phyloP scores from a whole-genome alignment of 2,888 invertebrate species.

The Dryomyza anilis region DNA sequence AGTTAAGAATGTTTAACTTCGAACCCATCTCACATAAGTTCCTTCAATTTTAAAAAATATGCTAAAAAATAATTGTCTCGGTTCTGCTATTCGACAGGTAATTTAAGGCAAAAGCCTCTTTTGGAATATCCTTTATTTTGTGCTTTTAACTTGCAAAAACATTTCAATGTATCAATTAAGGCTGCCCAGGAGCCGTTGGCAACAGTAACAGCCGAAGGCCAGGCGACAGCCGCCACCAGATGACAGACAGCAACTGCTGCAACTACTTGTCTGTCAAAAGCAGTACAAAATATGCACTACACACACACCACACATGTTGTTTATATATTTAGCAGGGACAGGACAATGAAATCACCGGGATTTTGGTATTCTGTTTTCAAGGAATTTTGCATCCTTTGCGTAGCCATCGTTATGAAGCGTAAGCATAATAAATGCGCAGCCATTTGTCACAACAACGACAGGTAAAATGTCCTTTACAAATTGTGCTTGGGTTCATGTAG shows the following conservation, averaged over 20 bases:
- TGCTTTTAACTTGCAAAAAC: no score
- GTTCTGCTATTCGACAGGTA: no score
- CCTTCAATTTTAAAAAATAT: no score
- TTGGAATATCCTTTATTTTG: no score
- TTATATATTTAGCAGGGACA: no score
- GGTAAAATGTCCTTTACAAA: constrained; percentile 24
- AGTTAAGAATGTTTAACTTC: no score
- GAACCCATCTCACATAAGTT: no score
- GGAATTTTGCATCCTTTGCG: background rate
- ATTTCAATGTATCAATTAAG: background rate
- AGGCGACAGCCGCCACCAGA: no score
- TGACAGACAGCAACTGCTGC: background rate
- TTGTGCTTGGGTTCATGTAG: background rate
- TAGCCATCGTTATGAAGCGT: constrained; percentile 15
- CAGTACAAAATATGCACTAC: background rate
- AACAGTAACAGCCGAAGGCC: no score
- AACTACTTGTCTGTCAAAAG: background rate
- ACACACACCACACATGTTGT: background rate
- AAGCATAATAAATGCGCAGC: constrained; percentile 25
- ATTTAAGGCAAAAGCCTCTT: no score
- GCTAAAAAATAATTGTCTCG: no score
- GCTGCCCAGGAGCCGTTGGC: background rate
- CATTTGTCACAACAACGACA: constrained; percentile 26
- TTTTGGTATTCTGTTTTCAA: background rate
- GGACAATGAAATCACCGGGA: no score